A percentile compares a stretch with the other conserved stretches of the same genome.
Evolutionary conservation across 1,140 invertebrate genomes (phyloP).

Genomic region (Reticulitermes speratus): DNA sequence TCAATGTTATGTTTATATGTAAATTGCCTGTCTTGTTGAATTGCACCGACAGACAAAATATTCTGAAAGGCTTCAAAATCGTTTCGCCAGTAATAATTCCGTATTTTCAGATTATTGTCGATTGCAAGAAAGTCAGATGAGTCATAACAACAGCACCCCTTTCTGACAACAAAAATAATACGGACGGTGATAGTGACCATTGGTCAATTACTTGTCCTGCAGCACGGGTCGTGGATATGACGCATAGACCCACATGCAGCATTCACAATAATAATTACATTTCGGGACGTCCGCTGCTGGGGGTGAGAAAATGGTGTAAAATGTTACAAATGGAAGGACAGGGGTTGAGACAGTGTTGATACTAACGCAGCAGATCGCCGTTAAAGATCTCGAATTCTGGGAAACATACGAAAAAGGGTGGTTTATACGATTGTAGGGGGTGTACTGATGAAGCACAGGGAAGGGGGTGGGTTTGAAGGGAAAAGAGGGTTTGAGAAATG

Average conservation of each 20-base stretch:
- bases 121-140: neutral
- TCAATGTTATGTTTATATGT: too few species aligned
- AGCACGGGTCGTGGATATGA: neutral
- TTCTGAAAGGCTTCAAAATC: too few species aligned
- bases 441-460: neutral
- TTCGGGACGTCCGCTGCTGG: neutral
- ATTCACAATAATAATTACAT: neutral
- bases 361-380: neutral
- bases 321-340: neutral
- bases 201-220: neutral
- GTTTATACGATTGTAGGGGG: neutral
- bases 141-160: neutral
- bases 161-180: neutral
- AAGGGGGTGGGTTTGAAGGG: neutral
- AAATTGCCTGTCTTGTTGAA: too few species aligned
- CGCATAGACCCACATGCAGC: neutral
- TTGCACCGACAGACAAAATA: too few species aligned
- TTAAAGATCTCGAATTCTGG: conserved; percentile 8
- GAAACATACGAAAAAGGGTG: conserved; percentile 18
- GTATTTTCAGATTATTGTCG: neutral
- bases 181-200: neutral
- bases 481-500: conserved; percentile 16
- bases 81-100: too few species aligned
- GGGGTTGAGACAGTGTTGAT: neutral
- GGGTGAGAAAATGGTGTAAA: conserved; percentile 18